Evolutionary conservation across 2,113 vertebrate genomes (phyloP), one percentile per base, ranked within the genome.

Genomic region (Macquaria australasica): DNA sequence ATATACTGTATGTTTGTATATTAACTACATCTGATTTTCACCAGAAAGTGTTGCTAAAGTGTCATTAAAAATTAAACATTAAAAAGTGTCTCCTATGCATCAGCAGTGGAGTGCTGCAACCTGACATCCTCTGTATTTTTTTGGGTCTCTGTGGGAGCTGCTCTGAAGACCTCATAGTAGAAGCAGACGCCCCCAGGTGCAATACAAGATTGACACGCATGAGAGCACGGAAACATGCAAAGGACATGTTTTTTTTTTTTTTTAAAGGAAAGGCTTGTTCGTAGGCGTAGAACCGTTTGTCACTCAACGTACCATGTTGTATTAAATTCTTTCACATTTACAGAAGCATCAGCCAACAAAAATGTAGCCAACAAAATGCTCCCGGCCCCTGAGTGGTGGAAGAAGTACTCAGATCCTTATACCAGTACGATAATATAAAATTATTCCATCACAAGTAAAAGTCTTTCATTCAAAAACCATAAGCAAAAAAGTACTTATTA

Each of bases 151-250:
- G 58, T 73, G 67, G 71, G 63, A 87, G 73, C 74, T 82, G 73
- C 83, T 77, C 75, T 73, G 77, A 86, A 86, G 81, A 83, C 82
- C 83, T 79, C 67, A 70, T 7, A 58, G 78, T 43, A 76, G 56
- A 82, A 71, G 74, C 85, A 87, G 87, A 95, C 88, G 91, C 88
- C 94, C 64, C 94, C 94, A 94, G 92, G 96, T 96, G 95, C 14
- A 64, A 34, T 83, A 92, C 90, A 82, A 91, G 88, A 78, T 48
- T 82, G 83, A 79, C 95, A 89, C 91, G 92, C 80, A 90, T 91
- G 20, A 1, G 2, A 75, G 55, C 37, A 39, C 12, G 18, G 73
- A 85, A 82, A 89, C 70, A 85, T 75, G 85, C 60, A 81, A 76
- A 86, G 64, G 83, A 81, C 34, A 48, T 73, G 4, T 53, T 67